These are phyloP conservation scores for Drosophila nannoptera DNA, from an alignment of 1,140 invertebrate genomes.

Conservation along the genomic window DNA sequence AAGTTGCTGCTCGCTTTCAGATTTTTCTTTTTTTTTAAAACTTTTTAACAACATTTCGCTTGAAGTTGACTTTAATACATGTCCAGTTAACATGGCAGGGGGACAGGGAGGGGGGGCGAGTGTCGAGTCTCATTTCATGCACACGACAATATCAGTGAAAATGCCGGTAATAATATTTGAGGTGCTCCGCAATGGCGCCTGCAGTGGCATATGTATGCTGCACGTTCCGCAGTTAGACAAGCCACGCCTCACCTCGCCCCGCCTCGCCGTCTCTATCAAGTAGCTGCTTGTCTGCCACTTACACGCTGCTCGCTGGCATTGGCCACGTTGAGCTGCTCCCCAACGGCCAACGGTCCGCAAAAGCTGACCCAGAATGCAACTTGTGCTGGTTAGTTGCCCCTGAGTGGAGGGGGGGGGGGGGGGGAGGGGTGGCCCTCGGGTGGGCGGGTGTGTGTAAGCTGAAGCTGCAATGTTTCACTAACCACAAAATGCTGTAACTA, in stretches of 20 bases:
- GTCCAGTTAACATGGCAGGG: slow-evolving; percentile 65
- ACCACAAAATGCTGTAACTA: slow-evolving; percentile 74
- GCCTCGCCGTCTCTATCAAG: neutral
- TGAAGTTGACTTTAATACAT: slow-evolving; percentile 67
- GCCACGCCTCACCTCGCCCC: neutral
- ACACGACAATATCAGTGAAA: slow-evolving; percentile 69
- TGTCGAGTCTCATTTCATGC: slow-evolving; percentile 43
- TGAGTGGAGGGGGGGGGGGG: slow-evolving; percentile 9
- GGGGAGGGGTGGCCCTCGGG: slow-evolving; percentile 11
- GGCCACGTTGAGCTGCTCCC: slow-evolving; percentile 26
- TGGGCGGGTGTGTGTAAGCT: slow-evolving; percentile 39
- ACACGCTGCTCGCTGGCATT: slow-evolving; percentile 28
- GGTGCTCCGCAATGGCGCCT: slow-evolving; percentile 58
- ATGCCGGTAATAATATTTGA: slow-evolving; percentile 75
- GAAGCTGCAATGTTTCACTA: slow-evolving; percentile 70
- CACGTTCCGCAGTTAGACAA: slow-evolving; percentile 14
- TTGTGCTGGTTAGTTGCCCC: slow-evolving; percentile 64
- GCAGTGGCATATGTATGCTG: slow-evolving; percentile 39
- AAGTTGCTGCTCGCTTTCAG: slow-evolving; percentile 41
- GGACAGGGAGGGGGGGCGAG: neutral
- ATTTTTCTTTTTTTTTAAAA: slow-evolving; percentile 34
- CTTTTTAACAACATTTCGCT: slow-evolving; percentile 42
- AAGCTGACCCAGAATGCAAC: slow-evolving; percentile 72
- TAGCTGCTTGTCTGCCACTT: slow-evolving; percentile 30
- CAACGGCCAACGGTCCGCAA: slow-evolving; percentile 32